Percentiles rank a stretch among this genome's conserved stretches.
Conservation (phyloP, 1,140 invertebrate genomes). For the Eupeodes corollae region DNA sequence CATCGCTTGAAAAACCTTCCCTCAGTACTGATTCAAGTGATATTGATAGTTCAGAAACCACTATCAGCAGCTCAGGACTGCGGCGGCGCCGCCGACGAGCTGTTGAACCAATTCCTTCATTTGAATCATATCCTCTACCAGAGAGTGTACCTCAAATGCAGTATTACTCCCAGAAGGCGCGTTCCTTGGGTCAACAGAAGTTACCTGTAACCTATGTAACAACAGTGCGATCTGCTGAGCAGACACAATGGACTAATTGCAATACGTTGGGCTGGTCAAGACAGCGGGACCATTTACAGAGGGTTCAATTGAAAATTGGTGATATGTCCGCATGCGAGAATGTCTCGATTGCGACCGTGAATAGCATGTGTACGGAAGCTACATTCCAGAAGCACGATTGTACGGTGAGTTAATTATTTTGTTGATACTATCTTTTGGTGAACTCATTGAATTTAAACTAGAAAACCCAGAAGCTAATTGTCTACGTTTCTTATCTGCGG, state of each 20-base stretch:
- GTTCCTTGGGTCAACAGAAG: background rate
- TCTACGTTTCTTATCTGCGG: too few species aligned
- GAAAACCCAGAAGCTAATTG: too few species aligned
- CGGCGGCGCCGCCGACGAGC: too few species aligned
- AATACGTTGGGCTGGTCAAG: conserved; percentile 74
- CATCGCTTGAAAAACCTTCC: conserved; percentile 9
- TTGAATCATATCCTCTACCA: conserved; percentile 23
- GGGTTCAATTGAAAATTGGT: conserved; percentile 59
- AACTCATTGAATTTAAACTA: too few species aligned
- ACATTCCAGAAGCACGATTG: conserved; percentile 66
- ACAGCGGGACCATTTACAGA: conserved; percentile 64
- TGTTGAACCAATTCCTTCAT: conserved; percentile 22
- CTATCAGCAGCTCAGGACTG: conserved; percentile 21
- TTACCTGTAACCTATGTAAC: conserved; percentile 2
- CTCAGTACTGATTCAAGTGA: conserved; percentile 1
- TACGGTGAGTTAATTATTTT: conserved; percentile 49
- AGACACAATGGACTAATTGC: conserved; percentile 45
- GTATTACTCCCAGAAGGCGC: conserved; percentile 15
- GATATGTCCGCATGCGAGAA: conserved; percentile 72
- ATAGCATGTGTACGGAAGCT: conserved; percentile 72
- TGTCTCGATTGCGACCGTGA: conserved; percentile 67
- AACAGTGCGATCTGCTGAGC: background rate
- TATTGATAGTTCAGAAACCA: conserved; percentile 10
- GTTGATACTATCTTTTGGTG: too few species aligned
- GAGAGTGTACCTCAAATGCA: conserved; percentile 26